These are phyloP conservation scores for Ianthella basta DNA, from an alignment of 37 sponge, comb jelly and placozoan species.

Conservation along the genomic window DNA sequence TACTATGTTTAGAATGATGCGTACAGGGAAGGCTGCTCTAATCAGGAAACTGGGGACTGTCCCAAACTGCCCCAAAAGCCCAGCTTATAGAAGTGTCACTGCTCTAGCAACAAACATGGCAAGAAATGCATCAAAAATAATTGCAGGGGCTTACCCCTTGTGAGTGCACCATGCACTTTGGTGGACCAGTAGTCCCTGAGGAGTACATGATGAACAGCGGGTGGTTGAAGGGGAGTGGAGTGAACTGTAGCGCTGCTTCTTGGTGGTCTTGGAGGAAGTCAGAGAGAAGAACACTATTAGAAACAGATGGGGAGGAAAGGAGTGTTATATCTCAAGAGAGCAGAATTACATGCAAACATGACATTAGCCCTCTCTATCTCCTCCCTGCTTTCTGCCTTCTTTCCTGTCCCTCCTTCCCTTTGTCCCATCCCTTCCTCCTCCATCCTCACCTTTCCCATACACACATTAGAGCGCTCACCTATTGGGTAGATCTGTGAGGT, in stretches of 20 bases:
- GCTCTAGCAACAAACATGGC: not conserved
- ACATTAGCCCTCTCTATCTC: not conserved
- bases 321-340: not conserved
- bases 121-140: no score
- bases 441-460: not conserved
- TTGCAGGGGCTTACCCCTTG: slow-evolving; percentile 78
- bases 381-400: not conserved
- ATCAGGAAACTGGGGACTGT: no score
- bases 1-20: no score
- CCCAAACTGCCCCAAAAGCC: no score
- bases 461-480: slow-evolving; percentile 30
- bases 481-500: slow-evolving; percentile 60
- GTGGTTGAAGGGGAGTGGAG: slow-evolving; percentile 98
- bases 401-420: not conserved
- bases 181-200: slow-evolving; percentile 96
- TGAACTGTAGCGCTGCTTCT: slow-evolving; percentile 63
- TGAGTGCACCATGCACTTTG: slow-evolving; percentile 99
- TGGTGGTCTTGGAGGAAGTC: slow-evolving; percentile 64
- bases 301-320: not conserved
- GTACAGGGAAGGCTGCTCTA: no score
- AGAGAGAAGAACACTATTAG: slow-evolving; percentile 74
- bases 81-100: no score
- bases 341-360: not conserved
- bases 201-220: slow-evolving; percentile 99
- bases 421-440: not conserved